These are phyloP conservation scores for Cardiocondyla obscurior DNA, from an alignment of 1,140 invertebrate species.

Conservation along the genomic window DNA sequence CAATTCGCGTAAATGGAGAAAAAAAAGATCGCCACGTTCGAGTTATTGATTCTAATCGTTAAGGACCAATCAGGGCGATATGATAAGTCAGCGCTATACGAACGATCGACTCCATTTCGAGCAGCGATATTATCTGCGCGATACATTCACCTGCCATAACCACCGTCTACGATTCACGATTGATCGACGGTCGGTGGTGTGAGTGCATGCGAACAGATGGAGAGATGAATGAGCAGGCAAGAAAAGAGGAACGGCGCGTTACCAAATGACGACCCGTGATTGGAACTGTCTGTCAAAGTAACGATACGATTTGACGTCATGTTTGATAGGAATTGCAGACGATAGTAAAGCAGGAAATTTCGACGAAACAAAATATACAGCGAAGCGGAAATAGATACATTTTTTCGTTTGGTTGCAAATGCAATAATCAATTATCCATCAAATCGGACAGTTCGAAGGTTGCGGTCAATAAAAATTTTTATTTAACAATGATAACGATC, in stretches of 20 bases:
- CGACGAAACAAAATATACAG: slow-evolving; percentile 1
- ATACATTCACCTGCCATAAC: slow-evolving; percentile 50
- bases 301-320: slow-evolving; percentile 51
- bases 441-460: not conserved
- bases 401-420: not conserved
- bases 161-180: slow-evolving; percentile 33
- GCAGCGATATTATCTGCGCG: slow-evolving; percentile 45
- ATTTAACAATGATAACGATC: not conserved
- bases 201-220: slow-evolving; percentile 40
- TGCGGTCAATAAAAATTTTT: not conserved
- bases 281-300: slow-evolving; percentile 37
- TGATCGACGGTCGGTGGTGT: slow-evolving; percentile 47
- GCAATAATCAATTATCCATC: not conserved
- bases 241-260: slow-evolving; percentile 41
- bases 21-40: not conserved
- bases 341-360: not conserved
- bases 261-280: slow-evolving; percentile 51
- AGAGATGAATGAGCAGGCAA: slow-evolving; percentile 49
- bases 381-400: not conserved
- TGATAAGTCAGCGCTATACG: slow-evolving; percentile 39
- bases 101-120: slow-evolving; percentile 49
- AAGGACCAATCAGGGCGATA: slow-evolving; percentile 44
- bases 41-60: slow-evolving; percentile 44
- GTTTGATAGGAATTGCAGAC: slow-evolving; percentile 5
- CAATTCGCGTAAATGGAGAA: not conserved